phyloP scores from a whole-genome alignment of 35 echinoderm and acorn worm species.

The Chiridota heheva region DNA sequence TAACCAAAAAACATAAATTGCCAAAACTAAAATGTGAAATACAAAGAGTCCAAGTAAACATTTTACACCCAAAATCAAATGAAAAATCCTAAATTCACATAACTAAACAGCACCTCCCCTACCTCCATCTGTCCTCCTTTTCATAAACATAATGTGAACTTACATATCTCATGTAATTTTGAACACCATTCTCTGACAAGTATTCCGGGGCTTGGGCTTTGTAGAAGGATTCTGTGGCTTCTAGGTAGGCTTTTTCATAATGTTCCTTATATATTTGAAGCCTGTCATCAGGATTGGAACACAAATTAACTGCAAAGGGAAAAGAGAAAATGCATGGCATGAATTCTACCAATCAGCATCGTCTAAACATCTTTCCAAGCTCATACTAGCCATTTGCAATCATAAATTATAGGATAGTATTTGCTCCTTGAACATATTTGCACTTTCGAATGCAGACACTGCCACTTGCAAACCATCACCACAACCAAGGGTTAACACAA shows the following conservation, averaged over 20 bases:
- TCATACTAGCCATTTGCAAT: not conserved
- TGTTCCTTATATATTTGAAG: slow-evolving; percentile 94
- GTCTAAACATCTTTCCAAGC: not conserved
- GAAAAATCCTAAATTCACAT: not conserved
- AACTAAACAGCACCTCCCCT: not conserved
- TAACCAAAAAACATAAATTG: no score
- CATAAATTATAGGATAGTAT: not conserved
- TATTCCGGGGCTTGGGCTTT: slow-evolving; percentile 83
- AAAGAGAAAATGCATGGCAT: slow-evolving; percentile 20
- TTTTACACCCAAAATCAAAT: not conserved
- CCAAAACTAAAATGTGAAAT: not conserved
- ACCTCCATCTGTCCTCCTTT: not conserved
- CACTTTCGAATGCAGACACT: no score
- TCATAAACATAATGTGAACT: no score
- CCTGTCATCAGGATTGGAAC: slow-evolving; percentile 81
- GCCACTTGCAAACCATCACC: no score
- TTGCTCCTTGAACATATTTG: no score
- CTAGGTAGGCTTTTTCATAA: slow-evolving; percentile 93
- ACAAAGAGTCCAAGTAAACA: no score
- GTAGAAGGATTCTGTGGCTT: slow-evolving; percentile 95
- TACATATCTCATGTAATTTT: slow-evolving; percentile 99
- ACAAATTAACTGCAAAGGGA: slow-evolving; percentile 83
- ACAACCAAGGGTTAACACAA: no score
- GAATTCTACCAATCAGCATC: no score
- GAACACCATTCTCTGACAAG: slow-evolving; percentile 89